Conservation (phyloP, 2,113 vertebrate species). For the Jaculus jaculus region DNA sequence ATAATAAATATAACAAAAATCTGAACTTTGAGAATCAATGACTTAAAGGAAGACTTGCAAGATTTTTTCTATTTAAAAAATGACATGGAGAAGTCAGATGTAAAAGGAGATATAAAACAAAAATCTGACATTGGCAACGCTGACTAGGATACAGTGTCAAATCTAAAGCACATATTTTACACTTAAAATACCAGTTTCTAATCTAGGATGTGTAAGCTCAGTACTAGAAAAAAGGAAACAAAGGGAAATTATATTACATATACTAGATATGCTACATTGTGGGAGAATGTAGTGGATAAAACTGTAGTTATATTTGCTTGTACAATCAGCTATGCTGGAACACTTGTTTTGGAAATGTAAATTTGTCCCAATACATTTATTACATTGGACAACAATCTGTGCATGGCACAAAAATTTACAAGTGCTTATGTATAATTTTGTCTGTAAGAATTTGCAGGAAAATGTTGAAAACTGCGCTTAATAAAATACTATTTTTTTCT, state of each 20-base stretch:
- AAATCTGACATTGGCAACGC: background rate
- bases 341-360: slow-evolving; percentile 25
- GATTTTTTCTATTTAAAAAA: background rate
- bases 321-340: background rate
- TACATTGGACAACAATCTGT: slow-evolving; percentile 18
- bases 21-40: background rate
- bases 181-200: background rate
- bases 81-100: background rate
- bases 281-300: background rate
- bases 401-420: background rate
- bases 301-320: background rate
- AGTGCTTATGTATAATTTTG: background rate
- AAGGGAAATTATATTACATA: background rate
- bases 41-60: background rate
- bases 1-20: no score
- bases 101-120: background rate
- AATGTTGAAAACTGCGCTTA: background rate
- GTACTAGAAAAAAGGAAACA: background rate
- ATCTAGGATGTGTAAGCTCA: background rate
- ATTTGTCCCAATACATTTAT: slow-evolving; percentile 1
- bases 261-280: background rate
- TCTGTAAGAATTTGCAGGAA: background rate
- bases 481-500: background rate
- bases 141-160: background rate
- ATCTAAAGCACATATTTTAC: background rate